Percentiles rank a stretch among this genome's conserved stretches.
Conservation (phyloP, 2,113 vertebrate species). For the Austrofundulus limnaeus region DNA sequence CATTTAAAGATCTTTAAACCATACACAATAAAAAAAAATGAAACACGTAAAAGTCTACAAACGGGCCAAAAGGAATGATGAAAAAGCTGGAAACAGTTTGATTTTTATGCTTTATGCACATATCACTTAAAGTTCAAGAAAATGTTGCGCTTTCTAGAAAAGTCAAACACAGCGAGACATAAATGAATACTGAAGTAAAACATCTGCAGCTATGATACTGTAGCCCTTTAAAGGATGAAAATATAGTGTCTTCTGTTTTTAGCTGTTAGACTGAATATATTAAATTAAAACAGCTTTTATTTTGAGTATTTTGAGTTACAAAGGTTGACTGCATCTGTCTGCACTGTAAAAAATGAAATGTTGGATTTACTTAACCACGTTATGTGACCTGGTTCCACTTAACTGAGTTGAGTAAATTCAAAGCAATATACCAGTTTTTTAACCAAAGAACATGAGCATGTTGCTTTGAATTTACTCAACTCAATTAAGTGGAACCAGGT, state of each 20-base stretch:
- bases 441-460: no score
- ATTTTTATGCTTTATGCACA: not conserved
- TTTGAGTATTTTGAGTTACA: no score
- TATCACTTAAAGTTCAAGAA: not conserved
- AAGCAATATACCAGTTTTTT: no score
- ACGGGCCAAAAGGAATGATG: not conserved
- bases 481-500: no score
- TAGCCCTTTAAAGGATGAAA: slow-evolving; percentile 33
- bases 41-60: not conserved
- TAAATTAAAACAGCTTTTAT: not conserved
- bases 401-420: no score
- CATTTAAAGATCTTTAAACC: slow-evolving; percentile 11
- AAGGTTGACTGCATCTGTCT: no score
- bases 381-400: no score
- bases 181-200: slow-evolving; percentile 3
- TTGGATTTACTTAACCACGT: no score
- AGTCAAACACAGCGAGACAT: slow-evolving; percentile 9
- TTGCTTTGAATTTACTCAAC: no score
- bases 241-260: slow-evolving; percentile 37
- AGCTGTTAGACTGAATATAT: slow-evolving; percentile 20
- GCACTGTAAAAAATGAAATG: no score
- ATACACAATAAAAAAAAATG: not conserved
- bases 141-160: slow-evolving; percentile 19
- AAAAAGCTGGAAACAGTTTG: not conserved
- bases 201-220: slow-evolving; percentile 37